Base-by-base conservation (phyloP, 2,888 invertebrate species). In the Acanthococcus lagerstroemiae region DNA sequence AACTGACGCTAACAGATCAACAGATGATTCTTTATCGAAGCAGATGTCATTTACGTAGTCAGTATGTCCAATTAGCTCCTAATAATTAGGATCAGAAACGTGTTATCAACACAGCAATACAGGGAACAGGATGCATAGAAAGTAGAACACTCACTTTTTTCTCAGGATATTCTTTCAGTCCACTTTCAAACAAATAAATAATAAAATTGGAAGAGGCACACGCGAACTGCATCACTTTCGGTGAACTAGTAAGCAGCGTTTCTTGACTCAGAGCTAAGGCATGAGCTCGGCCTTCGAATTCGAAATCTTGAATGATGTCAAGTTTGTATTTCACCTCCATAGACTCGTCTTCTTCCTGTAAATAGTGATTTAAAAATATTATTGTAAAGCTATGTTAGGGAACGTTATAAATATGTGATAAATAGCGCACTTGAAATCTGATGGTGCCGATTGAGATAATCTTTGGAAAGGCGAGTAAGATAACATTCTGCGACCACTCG, bases 11-110 rank as follows among this genome's bases (percentile, higher is more conserved):
- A 89, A 74, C 70, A 81, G 80, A 66, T 81, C 81, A 25, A 86
- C 86, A 66, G 83, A 83, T 15, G 83, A 81, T 72, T 87, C 86
- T 22, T 56, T 66, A 57, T 66, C 66, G 79, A 84, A 88, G 9
- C 82, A 79, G 21, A 87, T 74, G 69, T 82, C 81, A 74, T 88
- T 88, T 15, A 88, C 79, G 73, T 85, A 88, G 73, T 81, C 83
- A 27, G 77, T 80, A 72, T 88, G 88, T 3, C 85, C 84, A 68
- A 77, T 76, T 44, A 84, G 73, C 61, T 80, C 74, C 83, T 84
- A 69, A 17, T 48, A 57, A 12, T 30, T 24, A 46, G 5, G 15
- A 52, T 21, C 21, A 24, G 15, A 52, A 48, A 22, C 24, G 12
- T 9, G 2, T n/a, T 9, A 37, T 37, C n/a, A 15, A 37, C 1